phyloP scores from a whole-genome alignment of 2,888 invertebrate genomes.

The Standfussiana lucernea region DNA sequence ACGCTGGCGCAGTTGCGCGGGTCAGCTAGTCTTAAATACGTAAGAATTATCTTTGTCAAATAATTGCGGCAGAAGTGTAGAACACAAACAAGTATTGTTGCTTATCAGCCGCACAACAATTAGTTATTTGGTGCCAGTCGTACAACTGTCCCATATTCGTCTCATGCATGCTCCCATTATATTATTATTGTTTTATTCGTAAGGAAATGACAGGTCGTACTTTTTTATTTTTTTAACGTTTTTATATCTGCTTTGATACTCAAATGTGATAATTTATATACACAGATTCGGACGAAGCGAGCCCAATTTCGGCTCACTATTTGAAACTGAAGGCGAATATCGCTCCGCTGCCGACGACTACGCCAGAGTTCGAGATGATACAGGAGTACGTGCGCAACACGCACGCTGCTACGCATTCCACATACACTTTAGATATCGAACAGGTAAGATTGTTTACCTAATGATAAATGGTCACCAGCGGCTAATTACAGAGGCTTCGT shows the following conservation, averaged over 20 bases:
- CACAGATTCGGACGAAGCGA: conserved; percentile 73
- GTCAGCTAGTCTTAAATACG: too few relatives aligned
- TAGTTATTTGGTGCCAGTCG: conserved; percentile 33
- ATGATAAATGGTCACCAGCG: not conserved
- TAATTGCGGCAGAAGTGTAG: conserved; percentile 11
- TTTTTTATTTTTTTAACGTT: not conserved
- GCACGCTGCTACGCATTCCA: conserved; percentile 96
- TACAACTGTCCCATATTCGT: conserved; percentile 2
- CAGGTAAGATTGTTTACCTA: too few relatives aligned
- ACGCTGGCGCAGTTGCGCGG: too few relatives aligned
- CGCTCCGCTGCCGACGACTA: conserved; percentile 91
- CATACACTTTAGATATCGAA: conserved; percentile 82
- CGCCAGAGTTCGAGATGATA: conserved; percentile 94
- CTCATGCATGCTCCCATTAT: not conserved
- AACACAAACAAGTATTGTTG: conserved; percentile 23
- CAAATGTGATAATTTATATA: not conserved
- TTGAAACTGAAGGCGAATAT: conserved; percentile 96
- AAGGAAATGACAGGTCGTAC: conserved; percentile 25
- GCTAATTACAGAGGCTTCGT: not conserved
- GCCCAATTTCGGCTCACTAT: conserved; percentile 96
- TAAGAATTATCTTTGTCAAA: conserved; percentile 28
- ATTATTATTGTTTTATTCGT: conserved; percentile 10
- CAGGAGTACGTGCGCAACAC: conserved; percentile 96
- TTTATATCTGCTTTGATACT: not conserved
- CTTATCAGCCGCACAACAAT: conserved; percentile 24